A percentile compares a stretch with the other conserved stretches of the same genome.
These are phyloP conservation scores for Umimayanthus kanabou DNA, from an alignment of 92 coral and sea anemone genomes.

Conservation along the genomic window DNA sequence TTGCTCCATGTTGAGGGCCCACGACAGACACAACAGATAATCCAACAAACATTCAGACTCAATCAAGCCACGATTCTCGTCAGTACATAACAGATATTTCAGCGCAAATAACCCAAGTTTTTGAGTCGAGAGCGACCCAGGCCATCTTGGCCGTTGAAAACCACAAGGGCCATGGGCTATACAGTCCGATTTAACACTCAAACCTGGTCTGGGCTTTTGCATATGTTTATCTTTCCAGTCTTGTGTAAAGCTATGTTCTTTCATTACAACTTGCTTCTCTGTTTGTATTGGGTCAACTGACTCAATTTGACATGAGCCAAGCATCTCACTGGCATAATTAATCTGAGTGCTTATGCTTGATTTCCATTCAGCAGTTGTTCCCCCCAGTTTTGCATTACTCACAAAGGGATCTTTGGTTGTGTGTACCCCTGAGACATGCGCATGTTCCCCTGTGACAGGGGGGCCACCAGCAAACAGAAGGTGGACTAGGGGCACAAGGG, in stretches of 20 bases:
- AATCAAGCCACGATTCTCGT: conserved; percentile 54
- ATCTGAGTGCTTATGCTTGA: conserved; percentile 32
- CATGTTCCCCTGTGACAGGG: conserved; percentile 6
- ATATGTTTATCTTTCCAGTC: background rate
- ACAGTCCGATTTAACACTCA: background rate
- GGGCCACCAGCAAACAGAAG: conserved; percentile 78
- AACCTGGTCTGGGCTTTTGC: background rate
- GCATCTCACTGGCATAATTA: conserved; percentile 15
- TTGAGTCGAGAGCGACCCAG: conserved; percentile 67
- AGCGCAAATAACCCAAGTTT: conserved; percentile 77
- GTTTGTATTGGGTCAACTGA: conserved; percentile 12
- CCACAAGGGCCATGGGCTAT: background rate
- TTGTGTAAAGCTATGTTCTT: background rate
- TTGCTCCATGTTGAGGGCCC: conserved; percentile 54
- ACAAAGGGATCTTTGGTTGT: background rate
- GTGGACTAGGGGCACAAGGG: conserved; percentile 76
- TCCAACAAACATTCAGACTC: conserved; percentile 63
- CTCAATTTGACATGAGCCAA: conserved; percentile 37
- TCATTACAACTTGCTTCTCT: background rate
- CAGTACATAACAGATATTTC: conserved; percentile 52
- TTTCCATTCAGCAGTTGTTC: conserved; percentile 15
- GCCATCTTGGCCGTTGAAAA: conserved; percentile 25
- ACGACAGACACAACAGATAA: conserved; percentile 63
- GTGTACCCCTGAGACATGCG: background rate
- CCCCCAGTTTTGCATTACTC: background rate